These are phyloP conservation scores for Vanacampus margaritifer DNA, from an alignment of 2,113 vertebrate species.

Conservation along the genomic window DNA sequence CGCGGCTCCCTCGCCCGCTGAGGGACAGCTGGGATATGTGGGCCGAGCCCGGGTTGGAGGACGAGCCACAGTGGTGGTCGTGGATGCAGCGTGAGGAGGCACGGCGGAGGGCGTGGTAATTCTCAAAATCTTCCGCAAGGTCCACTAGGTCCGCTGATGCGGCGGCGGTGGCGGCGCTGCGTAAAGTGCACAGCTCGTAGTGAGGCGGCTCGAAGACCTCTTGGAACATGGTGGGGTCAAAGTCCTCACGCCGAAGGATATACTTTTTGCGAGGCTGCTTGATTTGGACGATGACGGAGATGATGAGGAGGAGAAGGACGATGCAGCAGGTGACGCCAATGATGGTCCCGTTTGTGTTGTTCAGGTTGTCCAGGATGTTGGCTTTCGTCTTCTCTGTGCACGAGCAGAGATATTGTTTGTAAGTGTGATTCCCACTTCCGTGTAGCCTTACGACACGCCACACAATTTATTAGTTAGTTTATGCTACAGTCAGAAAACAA, in stretches of 20 bases:
- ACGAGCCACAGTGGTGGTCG: conserved; percentile 95
- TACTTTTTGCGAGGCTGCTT: conserved; percentile 98
- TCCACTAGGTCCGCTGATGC: conserved; percentile 88
- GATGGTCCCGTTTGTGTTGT: conserved; percentile 94
- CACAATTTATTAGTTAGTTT: too few relatives aligned
- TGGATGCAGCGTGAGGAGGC: conserved; percentile 95
- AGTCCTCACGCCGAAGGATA: conserved; percentile 89
- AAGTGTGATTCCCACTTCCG: background rate
- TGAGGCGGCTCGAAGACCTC: conserved; percentile 97
- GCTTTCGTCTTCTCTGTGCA: conserved; percentile 89
- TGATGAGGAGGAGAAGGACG: conserved; percentile 90
- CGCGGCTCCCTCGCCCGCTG: conserved; percentile 87
- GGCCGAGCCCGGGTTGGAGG: conserved; percentile 58
- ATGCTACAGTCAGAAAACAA: too few relatives aligned
- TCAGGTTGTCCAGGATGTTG: conserved; percentile 94
- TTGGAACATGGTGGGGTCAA: conserved; percentile 97
- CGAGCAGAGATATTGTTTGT: conserved; percentile 6
- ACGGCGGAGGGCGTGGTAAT: conserved; percentile 89
- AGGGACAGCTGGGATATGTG: conserved; percentile 73
- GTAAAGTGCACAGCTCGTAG: conserved; percentile 92
- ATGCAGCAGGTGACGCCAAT: conserved; percentile 96
- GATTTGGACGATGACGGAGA: conserved; percentile 95
- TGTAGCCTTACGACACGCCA: background rate
- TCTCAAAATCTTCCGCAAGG: conserved; percentile 92
- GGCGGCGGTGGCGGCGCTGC: conserved; percentile 76